Percentiles rank a stretch among this genome's conserved stretches.
These are phyloP conservation scores for Ichneumon xanthorius DNA, from an alignment of 2,888 invertebrate genomes.

Conservation along the genomic window DNA sequence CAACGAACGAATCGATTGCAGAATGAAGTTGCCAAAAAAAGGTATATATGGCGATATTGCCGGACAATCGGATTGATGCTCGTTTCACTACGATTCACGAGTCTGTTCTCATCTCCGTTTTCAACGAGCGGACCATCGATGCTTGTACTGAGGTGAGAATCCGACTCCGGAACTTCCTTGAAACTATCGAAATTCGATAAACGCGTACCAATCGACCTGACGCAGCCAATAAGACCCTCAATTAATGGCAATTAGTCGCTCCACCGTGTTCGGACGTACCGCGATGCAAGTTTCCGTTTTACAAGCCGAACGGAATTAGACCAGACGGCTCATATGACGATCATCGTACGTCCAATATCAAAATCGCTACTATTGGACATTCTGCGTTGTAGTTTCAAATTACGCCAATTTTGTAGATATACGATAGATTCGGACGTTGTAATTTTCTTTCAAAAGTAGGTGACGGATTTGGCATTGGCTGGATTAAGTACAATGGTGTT, in stretches of 20 bases:
- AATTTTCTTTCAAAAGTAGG: too few species aligned
- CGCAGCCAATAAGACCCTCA: constrained; percentile 8
- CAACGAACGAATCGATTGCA: background rate
- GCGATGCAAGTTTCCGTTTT: constrained; percentile 15
- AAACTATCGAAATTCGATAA: constrained; percentile 57
- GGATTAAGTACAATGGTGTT: too few species aligned
- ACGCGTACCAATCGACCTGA: constrained; percentile 11
- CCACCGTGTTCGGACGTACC: background rate
- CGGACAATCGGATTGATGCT: constrained; percentile 23
- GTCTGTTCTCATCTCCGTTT: constrained; percentile 13
- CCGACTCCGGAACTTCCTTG: constrained; percentile 36
- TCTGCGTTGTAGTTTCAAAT: background rate
- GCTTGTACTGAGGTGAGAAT: constrained; percentile 19
- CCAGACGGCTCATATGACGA: background rate
- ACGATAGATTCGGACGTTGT: too few species aligned
- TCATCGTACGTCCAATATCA: background rate
- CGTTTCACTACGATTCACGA: constrained; percentile 3
- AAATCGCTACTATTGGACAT: background rate
- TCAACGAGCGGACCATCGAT: background rate
- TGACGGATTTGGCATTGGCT: too few species aligned
- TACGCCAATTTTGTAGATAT: background rate
- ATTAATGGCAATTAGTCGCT: constrained; percentile 49
- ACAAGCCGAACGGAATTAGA: constrained; percentile 19
- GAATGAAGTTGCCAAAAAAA: background rate
- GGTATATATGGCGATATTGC: background rate